Conservation (phyloP, 1,140 invertebrate genomes). For the Asbolus verrucosus region DNA sequence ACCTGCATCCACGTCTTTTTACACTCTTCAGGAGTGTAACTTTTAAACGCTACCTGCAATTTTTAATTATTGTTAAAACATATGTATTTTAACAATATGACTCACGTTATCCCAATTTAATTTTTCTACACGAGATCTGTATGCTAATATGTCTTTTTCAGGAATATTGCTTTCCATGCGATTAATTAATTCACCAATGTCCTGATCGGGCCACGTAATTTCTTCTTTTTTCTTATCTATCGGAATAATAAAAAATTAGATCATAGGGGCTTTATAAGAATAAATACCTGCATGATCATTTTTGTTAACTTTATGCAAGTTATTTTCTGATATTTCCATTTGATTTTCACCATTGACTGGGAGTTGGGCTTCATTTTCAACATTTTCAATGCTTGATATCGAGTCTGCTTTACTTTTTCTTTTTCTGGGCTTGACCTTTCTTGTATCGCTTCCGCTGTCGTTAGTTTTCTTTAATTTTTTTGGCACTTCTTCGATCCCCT, state of each 20-base stretch:
- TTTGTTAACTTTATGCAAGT: constrained; percentile 1
- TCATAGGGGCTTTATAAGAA: neutral
- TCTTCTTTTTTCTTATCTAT: constrained; percentile 42
- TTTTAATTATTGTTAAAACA: too few species aligned
- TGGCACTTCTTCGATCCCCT: constrained; percentile 14
- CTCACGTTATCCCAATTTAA: constrained; percentile 61
- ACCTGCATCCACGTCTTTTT: constrained; percentile 65
- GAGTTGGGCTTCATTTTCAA: constrained; percentile 6
- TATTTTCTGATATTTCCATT: neutral
- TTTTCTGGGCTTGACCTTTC: neutral
- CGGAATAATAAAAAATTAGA: constrained; percentile 5
- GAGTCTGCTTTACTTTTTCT: constrained; percentile 15
- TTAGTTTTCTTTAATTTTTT: constrained; percentile 14
- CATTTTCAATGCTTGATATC: neutral
- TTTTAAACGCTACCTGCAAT: constrained; percentile 64
- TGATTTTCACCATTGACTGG: neutral
- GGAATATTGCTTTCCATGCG: constrained; percentile 60
- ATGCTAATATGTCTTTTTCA: constrained; percentile 56
- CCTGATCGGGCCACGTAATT: constrained; percentile 56
- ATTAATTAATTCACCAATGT: constrained; percentile 57
- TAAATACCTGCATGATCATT: neutral
- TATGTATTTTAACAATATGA: too few species aligned
- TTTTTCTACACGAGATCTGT: constrained; percentile 55
- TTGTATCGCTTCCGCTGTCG: neutral
- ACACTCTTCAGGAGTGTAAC: constrained; percentile 65